Base-by-base conservation (phyloP, 2,888 invertebrate species). In the Chymomyza procnemis region DNA sequence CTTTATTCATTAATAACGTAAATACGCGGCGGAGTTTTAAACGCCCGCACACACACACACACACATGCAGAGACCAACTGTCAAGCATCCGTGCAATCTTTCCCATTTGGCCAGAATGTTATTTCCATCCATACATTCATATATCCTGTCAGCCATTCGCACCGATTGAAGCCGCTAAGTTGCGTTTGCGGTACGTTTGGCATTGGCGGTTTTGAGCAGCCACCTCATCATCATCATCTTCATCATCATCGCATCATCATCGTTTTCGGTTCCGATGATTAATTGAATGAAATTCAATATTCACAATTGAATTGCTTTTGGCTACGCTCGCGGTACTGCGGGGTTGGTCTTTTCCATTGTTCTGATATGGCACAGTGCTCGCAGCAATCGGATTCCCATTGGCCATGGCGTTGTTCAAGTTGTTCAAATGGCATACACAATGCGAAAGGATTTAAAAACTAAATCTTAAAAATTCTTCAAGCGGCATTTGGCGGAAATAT, bases 241-340 rank as follows among this genome's bases (percentile, higher is more conserved):
- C 75, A 73, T 41, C 34, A 73, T 74, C 79, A 6, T 3, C 1
- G 3, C 26, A 78, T 73, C 75, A 76, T 75, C 75, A 73, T 41
- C 34, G 34, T 65, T 71, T 69, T 61, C 73, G 71, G 75, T 64
- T 69, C 69, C 69, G 68, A 78, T 80, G 80, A 80, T 80, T 80
- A 80, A 80, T 80, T 80, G 79, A 80, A 73, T 57, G 68, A 79
- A 80, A 80, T 80, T 80, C 81, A 79, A 80, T 80, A 80, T 80
- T 77, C 81, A 78, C 80, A 79, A 79, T 79, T 80, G 77, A 79
- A 77, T 79, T 80, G 71, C 62, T 73, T 52, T 47, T 41, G 47
- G 56, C 46, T n/a, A 21, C 2, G 8, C 34, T 9, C 12, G 9
- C 19, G 54, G 14, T 21, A n/a, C n/a, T 41, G 9, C 19, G 54